Conservation (phyloP, 2,797 vertebrate species). For the Rhinichthys osculus region DNA sequence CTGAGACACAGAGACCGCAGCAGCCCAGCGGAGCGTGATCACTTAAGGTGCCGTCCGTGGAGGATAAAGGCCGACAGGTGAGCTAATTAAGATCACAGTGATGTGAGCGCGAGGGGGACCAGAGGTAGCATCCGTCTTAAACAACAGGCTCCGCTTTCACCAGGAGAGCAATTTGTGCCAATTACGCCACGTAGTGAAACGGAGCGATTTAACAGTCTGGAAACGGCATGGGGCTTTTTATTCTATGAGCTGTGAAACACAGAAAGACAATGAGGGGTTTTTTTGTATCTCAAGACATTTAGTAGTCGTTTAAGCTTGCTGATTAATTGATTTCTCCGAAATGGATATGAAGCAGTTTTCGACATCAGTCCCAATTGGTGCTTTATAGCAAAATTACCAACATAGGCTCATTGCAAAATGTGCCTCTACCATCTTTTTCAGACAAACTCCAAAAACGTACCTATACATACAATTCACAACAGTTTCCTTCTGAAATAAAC, state of each 20-base stretch:
- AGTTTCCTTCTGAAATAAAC: neutral
- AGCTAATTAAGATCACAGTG: slow-evolving; percentile 79
- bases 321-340: slow-evolving; percentile 48
- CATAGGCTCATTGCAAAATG: neutral
- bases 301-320: slow-evolving; percentile 37
- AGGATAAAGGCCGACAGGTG: slow-evolving; percentile 69
- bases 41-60: slow-evolving; percentile 73
- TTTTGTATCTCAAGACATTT: slow-evolving; percentile 51
- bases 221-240: slow-evolving; percentile 80
- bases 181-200: slow-evolving; percentile 84
- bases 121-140: slow-evolving; percentile 76
- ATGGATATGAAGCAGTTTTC: slow-evolving; percentile 9
- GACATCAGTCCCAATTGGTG: neutral
- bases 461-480: neutral
- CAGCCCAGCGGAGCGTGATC: slow-evolving; percentile 74
- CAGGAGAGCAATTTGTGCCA: slow-evolving; percentile 85
- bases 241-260: slow-evolving; percentile 37
- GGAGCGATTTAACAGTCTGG: slow-evolving; percentile 84
- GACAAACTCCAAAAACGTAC: neutral
- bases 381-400: neutral
- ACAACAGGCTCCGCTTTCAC: slow-evolving; percentile 84
- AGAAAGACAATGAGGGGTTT: slow-evolving; percentile 38
- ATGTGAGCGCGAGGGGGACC: slow-evolving; percentile 63
- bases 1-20: slow-evolving; percentile 69
- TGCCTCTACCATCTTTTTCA: neutral